These are phyloP conservation scores for Hesperia comma DNA, from an alignment of 2,888 invertebrate species.

Conservation along the genomic window DNA sequence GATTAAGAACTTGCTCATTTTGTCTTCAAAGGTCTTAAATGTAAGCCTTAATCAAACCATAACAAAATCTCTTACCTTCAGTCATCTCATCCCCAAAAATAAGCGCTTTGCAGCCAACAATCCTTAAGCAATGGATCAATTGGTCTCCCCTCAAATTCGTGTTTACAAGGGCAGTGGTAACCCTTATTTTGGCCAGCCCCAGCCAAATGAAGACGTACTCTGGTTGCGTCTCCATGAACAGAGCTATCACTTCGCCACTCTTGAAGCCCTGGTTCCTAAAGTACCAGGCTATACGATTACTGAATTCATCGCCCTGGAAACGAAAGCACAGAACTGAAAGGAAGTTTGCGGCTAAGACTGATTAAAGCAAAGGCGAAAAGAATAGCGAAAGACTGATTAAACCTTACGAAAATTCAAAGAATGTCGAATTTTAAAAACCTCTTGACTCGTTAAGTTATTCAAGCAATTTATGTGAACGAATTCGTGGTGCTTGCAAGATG, in stretches of 20 bases:
- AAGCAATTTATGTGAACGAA: too few relatives aligned
- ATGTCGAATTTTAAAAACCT: too few relatives aligned
- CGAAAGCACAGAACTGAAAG: background rate
- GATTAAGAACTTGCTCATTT: too few relatives aligned
- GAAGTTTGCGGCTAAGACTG: too few relatives aligned
- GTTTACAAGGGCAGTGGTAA: conserved; percentile 94
- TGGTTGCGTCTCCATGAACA: conserved; percentile 95
- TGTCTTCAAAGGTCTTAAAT: too few relatives aligned
- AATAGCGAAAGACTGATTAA: too few relatives aligned
- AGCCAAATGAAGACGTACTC: conserved; percentile 96
- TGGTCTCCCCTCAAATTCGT: conserved; percentile 92
- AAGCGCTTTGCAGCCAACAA: conserved; percentile 90
- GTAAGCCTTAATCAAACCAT: background rate
- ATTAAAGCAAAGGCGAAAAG: too few relatives aligned
- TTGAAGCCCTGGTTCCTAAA: conserved; percentile 81
- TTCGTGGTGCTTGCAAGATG: too few relatives aligned
- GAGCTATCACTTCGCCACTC: conserved; percentile 92
- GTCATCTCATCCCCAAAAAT: conserved; percentile 88
- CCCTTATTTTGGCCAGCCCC: conserved; percentile 93
- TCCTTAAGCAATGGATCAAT: conserved; percentile 90
- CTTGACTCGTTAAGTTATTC: too few relatives aligned
- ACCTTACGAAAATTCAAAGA: too few relatives aligned
- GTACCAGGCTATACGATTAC: conserved; percentile 83
- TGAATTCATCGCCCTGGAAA: conserved; percentile 83
- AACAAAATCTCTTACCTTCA: conserved; percentile 63